phyloP scores from a whole-genome alignment of 2,888 invertebrate species.

The Ariolimax columbianus region DNA sequence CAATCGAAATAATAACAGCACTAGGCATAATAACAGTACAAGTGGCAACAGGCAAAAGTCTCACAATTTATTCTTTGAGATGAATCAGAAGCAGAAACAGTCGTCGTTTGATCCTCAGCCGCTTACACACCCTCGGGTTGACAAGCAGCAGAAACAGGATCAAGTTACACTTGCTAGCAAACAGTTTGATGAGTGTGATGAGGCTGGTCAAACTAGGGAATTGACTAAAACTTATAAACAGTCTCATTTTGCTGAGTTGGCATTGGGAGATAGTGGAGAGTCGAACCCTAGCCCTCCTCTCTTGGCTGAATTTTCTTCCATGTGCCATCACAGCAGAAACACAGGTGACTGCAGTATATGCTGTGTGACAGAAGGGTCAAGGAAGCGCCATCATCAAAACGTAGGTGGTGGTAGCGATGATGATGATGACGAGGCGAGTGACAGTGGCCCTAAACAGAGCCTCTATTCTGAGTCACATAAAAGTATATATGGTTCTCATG shows the following conservation, averaged over 20 bases:
- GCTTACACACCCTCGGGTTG: not conserved
- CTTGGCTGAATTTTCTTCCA: conserved; percentile 24
- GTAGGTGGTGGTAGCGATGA: conserved; percentile 44
- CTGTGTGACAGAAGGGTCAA: conserved; percentile 40
- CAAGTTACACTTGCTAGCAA: not conserved
- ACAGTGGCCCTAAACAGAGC: conserved; percentile 41
- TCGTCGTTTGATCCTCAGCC: not conserved
- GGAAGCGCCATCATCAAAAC: conserved; percentile 49
- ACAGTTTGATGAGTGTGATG: not conserved
- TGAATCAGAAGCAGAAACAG: conserved; percentile 26
- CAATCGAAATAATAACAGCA: not conserved
- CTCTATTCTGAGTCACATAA: conserved; percentile 32
- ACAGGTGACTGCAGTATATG: conserved; percentile 38
- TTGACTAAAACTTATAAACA: not conserved
- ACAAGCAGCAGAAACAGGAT: not conserved
- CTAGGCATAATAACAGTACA: not conserved
- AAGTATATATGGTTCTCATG: not conserved
- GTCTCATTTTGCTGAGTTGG: conserved; percentile 32
- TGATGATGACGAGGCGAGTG: conserved; percentile 32
- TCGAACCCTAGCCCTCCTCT: not conserved
- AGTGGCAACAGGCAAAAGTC: conserved; percentile 7
- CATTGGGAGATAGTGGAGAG: not conserved
- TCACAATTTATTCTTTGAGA: conserved; percentile 18
- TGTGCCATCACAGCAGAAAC: conserved; percentile 35
- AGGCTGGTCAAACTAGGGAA: not conserved